A percentile compares a stretch with the other conserved stretches of the same genome.
These are phyloP conservation scores for Littorina saxatilis DNA, from an alignment of 1,140 invertebrate genomes.

Conservation along the genomic window DNA sequence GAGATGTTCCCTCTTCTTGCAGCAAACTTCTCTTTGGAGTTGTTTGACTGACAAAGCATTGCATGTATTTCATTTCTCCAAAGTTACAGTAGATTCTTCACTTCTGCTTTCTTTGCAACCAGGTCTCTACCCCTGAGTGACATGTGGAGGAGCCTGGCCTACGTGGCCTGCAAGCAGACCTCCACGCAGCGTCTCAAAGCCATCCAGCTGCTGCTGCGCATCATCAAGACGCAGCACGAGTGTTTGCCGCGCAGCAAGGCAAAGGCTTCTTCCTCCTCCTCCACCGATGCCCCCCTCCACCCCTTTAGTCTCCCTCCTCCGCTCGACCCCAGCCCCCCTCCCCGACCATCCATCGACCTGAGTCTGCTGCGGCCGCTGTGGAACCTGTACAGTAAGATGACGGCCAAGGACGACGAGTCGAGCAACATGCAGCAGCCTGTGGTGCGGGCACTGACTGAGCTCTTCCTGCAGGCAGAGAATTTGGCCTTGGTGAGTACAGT, in stretches of 20 bases:
- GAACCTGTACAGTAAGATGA: slow-evolving; percentile 65
- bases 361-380: slow-evolving; percentile 69
- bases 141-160: slow-evolving; percentile 70
- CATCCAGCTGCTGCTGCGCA: slow-evolving; percentile 67
- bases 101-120: neutral
- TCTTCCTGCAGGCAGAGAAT: slow-evolving; percentile 72
- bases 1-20: too few relatives aligned
- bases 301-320: slow-evolving; percentile 5
- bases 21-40: too few relatives aligned
- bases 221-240: slow-evolving; percentile 22
- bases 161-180: slow-evolving; percentile 72
- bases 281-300: neutral
- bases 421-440: slow-evolving; percentile 60
- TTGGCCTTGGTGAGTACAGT: slow-evolving; percentile 67
- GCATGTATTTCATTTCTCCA: too few relatives aligned
- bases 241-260: neutral
- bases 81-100: too few relatives aligned
- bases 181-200: slow-evolving; percentile 68
- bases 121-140: slow-evolving; percentile 67
- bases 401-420: slow-evolving; percentile 56
- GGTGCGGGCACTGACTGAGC: slow-evolving; percentile 70
- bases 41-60: too few relatives aligned
- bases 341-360: slow-evolving; percentile 59
- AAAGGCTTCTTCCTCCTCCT: neutral
- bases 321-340: slow-evolving; percentile 13